phyloP scores from a whole-genome alignment of 2,888 invertebrate species.

The Ophion costatus region DNA sequence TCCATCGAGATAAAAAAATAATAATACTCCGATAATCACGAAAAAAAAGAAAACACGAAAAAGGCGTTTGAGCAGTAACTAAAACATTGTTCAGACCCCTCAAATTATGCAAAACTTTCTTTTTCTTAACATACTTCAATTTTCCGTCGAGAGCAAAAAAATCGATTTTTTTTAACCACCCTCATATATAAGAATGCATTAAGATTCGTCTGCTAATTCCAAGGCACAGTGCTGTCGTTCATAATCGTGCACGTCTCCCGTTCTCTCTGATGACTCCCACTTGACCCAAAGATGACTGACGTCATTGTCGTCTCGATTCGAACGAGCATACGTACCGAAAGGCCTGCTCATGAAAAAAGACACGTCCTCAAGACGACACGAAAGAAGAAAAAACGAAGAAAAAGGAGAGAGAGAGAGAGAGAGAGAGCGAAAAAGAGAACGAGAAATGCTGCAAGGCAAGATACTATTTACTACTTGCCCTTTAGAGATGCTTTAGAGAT shows the following conservation, averaged over 20 bases:
- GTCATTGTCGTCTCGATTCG: conserved; percentile 68
- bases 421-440: background rate
- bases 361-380: conserved; percentile 28
- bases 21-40: too few species aligned
- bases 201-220: conserved; percentile 59
- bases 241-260: conserved; percentile 64
- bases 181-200: background rate
- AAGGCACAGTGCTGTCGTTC: conserved; percentile 43
- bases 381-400: background rate
- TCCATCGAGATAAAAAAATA: too few species aligned
- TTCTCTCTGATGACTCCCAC: conserved; percentile 73
- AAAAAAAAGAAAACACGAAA: too few species aligned
- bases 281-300: conserved; percentile 75
- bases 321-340: background rate
- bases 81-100: too few species aligned
- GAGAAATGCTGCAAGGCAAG: conserved; percentile 1
- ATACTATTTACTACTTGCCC: conserved; percentile 28
- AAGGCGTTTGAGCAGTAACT: too few species aligned
- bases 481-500: conserved; percentile 24
- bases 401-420: background rate
- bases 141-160: too few species aligned
- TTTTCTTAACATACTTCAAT: too few species aligned
- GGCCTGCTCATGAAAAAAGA: conserved; percentile 31
- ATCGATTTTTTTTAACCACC: too few species aligned
- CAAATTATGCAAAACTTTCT: too few species aligned